phyloP scores from a whole-genome alignment of 2,797 vertebrate genomes.

The Pseudochaenichthys georgianus region DNA sequence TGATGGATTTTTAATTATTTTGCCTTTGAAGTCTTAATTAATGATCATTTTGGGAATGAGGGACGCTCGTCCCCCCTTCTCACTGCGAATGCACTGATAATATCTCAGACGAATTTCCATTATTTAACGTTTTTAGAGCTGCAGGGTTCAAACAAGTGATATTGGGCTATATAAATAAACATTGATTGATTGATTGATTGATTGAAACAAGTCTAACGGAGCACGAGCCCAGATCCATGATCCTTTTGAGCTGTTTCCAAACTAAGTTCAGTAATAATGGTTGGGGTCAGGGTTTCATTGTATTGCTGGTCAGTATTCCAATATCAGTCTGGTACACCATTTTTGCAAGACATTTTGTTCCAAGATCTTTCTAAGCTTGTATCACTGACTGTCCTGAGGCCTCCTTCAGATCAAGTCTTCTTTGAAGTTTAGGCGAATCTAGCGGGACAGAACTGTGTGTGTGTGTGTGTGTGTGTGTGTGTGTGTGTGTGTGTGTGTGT shows the following conservation, averaged over 20 bases:
- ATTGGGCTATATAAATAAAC: too few species aligned
- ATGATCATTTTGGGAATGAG: background rate
- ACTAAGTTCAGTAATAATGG: background rate
- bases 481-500: slow-evolving; percentile 26
- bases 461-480: slow-evolving; percentile 37
- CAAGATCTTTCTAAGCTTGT: background rate
- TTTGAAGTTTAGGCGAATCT: background rate
- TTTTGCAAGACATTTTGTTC: background rate
- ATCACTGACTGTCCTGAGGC: background rate
- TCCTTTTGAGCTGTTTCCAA: background rate
- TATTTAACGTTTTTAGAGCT: slow-evolving; percentile 4
- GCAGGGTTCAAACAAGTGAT: background rate
- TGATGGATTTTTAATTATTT: slow-evolving; percentile 11
- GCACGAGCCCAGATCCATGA: background rate
- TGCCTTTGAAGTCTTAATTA: slow-evolving; percentile 30
- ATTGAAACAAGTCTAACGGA: background rate
- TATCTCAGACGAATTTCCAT: slow-evolving; percentile 1
- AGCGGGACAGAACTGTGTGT: background rate
- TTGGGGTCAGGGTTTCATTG: background rate
- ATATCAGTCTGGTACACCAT: background rate
- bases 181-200: too few species aligned
- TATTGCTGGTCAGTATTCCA: background rate
- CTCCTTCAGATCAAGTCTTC: background rate
- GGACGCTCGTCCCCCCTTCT: background rate
- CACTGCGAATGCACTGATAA: background rate